These are phyloP conservation scores for Phylloscopus whistleri DNA, from an alignment of 2,113 vertebrate species.

Conservation along the genomic window DNA sequence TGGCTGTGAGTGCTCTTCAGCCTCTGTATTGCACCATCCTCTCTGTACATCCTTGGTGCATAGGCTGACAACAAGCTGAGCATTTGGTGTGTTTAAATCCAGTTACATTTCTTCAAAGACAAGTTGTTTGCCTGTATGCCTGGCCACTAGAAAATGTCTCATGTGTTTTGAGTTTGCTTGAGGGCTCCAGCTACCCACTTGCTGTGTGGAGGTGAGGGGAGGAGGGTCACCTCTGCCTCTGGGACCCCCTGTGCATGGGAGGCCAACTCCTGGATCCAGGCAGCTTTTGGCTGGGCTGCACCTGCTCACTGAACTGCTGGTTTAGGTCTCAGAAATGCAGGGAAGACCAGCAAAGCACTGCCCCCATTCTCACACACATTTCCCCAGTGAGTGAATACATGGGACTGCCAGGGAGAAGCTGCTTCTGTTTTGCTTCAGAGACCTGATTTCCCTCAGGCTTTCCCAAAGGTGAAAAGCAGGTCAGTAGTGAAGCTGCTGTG, in stretches of 20 bases:
- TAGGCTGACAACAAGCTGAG: background rate
- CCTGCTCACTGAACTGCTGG: background rate
- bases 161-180: background rate
- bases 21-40: background rate
- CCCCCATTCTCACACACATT: background rate
- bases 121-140: background rate
- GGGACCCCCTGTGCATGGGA: background rate
- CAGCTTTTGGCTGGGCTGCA: background rate
- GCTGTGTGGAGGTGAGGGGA: background rate
- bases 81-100: background rate
- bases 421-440: background rate
- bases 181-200: accelerated
- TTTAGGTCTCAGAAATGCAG: background rate
- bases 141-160: background rate
- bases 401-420: background rate
- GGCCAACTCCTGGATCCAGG: accelerated
- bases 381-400: background rate
- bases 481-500: background rate
- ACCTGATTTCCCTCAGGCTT: background rate
- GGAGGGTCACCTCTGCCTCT: background rate
- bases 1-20: background rate
- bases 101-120: background rate
- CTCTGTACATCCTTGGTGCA: accelerated
- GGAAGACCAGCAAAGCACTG: background rate
- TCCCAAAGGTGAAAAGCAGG: background rate